phyloP scores from a whole-genome alignment of 2,797 vertebrate species.

The Diplodus sargus region DNA sequence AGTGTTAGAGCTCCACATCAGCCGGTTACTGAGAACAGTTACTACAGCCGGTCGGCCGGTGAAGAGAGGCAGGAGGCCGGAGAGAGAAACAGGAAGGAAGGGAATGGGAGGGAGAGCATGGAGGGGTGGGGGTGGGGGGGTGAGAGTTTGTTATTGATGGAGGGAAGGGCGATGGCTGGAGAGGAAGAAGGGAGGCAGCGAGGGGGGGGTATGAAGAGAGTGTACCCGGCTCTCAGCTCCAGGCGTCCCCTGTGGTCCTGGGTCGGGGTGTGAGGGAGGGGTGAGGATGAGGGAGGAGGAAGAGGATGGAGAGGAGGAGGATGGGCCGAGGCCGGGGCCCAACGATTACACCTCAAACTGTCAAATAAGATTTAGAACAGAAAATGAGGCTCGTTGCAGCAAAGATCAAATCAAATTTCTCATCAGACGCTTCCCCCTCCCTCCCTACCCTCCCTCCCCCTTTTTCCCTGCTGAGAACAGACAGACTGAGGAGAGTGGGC shows the following conservation, averaged over 20 bases:
- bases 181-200: constrained; percentile 46
- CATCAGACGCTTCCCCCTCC: background rate
- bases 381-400: constrained; percentile 51
- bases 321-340: constrained; percentile 77
- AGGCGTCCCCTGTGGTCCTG: constrained; percentile 86
- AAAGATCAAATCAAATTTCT: constrained; percentile 40
- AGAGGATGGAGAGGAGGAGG: constrained; percentile 65
- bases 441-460: background rate
- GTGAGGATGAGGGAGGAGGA: constrained; percentile 52
- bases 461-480: constrained; percentile 25
- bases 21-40: constrained; percentile 56
- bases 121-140: background rate
- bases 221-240: constrained; percentile 88
- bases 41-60: constrained; percentile 65
- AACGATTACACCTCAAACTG: constrained; percentile 92
- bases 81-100: constrained; percentile 68
- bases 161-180: constrained; percentile 70
- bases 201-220: constrained; percentile 65
- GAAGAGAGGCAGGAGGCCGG: constrained; percentile 36
- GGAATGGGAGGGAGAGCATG: constrained; percentile 38
- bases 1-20: constrained; percentile 55
- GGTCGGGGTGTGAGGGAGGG: constrained; percentile 73
- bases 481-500: constrained; percentile 36
- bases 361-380: constrained; percentile 89
- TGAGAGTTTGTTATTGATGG: constrained; percentile 78